These are phyloP conservation scores for Thunnus albacares DNA, from an alignment of 2,797 vertebrate genomes.

Conservation along the genomic window DNA sequence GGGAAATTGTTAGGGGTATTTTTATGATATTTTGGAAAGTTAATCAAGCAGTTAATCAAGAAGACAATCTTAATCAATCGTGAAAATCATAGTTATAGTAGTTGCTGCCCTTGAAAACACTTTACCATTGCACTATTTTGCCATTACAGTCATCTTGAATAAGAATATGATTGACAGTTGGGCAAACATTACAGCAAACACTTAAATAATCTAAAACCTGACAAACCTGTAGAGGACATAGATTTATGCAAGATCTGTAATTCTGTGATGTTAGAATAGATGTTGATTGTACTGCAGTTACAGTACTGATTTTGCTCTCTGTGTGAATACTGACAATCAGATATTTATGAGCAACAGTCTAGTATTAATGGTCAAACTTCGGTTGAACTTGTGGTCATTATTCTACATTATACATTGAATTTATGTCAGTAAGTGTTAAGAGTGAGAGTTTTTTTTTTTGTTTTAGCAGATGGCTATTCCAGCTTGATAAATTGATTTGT, in stretches of 20 bases:
- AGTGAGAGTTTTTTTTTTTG: background rate
- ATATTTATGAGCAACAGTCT: too few species aligned
- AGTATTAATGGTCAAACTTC: too few species aligned
- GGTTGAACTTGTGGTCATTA: background rate
- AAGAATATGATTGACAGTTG: background rate
- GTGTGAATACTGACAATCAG: too few species aligned
- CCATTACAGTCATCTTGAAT: background rate
- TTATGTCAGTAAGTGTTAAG: background rate
- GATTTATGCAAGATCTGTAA: background rate
- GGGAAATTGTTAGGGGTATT: too few species aligned
- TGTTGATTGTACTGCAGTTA: background rate
- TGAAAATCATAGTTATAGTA: too few species aligned
- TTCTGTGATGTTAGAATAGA: background rate
- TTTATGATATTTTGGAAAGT: too few species aligned
- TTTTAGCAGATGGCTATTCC: background rate
- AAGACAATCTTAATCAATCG: too few species aligned
- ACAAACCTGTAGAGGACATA: background rate
- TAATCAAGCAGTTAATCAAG: too few species aligned
- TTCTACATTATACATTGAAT: background rate
- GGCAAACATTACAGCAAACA: background rate
- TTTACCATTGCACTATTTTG: background rate
- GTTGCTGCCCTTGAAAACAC: too few species aligned
- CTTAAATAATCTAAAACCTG: background rate
- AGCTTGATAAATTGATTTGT: background rate
- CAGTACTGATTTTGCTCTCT: too few species aligned